phyloP scores from a whole-genome alignment of 2,888 invertebrate genomes.

The Acleris literana region DNA sequence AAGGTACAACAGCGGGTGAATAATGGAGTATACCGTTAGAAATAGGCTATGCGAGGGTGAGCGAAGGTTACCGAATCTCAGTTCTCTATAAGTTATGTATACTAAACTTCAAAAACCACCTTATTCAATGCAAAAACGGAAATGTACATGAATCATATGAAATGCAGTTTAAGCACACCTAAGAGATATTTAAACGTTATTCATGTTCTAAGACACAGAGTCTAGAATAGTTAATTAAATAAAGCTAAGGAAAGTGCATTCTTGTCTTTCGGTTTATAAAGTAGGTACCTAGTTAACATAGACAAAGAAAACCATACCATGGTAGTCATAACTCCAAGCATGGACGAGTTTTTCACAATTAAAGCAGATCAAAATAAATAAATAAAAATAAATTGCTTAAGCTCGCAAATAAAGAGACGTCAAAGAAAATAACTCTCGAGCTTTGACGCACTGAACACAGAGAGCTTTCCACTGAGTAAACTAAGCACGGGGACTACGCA shows the following conservation, averaged over 20 bases:
- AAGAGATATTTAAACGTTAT: conserved; percentile 6
- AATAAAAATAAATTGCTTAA: conserved; percentile 60
- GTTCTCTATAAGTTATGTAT: conserved; percentile 6
- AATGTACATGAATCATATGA: conserved; percentile 22
- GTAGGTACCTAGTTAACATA: conserved; percentile 61
- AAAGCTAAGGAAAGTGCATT: conserved; percentile 23
- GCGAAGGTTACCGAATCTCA: conserved; percentile 6
- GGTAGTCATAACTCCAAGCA: conserved; percentile 84
- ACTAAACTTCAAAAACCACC: conserved; percentile 11
- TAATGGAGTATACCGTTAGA: conserved; percentile 22
- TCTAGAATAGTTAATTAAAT: conserved; percentile 7
- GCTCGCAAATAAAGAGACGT: conserved; percentile 67
- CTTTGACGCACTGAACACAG: conserved; percentile 63
- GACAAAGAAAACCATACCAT: conserved; percentile 84
- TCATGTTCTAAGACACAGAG: conserved; percentile 18
- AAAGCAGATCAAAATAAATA: conserved; percentile 68
- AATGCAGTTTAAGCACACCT: conserved; percentile 17
- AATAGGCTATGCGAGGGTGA: conserved; percentile 14
- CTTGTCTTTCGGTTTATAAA: conserved; percentile 43
- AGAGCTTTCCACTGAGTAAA: conserved; percentile 64
- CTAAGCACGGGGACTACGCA: conserved; percentile 79
- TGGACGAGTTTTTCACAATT: conserved; percentile 79
- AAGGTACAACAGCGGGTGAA: neutral
- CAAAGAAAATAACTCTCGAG: conserved; percentile 68
- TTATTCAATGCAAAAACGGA: conserved; percentile 9